These are phyloP conservation scores for Sebastes steindachneri DNA, from an alignment of 2,797 vertebrate species.

Conservation along the genomic window DNA sequence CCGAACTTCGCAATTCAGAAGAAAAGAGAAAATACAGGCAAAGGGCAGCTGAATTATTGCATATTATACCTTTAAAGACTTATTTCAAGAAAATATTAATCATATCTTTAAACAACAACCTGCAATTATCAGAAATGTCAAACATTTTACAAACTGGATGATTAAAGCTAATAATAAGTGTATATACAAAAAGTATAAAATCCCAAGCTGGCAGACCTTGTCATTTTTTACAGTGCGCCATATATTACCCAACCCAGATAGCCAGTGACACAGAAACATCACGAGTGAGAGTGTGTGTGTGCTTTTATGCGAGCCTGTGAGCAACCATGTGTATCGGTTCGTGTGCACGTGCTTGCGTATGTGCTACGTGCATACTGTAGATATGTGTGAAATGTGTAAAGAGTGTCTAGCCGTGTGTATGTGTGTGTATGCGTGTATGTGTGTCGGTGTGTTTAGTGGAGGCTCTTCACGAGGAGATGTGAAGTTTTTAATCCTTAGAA, in stretches of 20 bases:
- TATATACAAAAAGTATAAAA: neutral
- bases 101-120: neutral
- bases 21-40: no score
- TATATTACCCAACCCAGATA: constrained; percentile 35
- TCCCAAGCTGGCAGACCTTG: neutral
- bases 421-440: neutral
- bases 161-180: neutral
- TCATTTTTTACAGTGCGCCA: constrained; percentile 40
- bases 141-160: neutral
- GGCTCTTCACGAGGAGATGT: constrained; percentile 43
- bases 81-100: neutral
- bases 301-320: constrained; percentile 11
- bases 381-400: constrained; percentile 5
- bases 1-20: no score
- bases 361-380: neutral
- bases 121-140: neutral
- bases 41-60: no score
- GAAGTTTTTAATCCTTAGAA: constrained; percentile 72
- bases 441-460: constrained; percentile 18
- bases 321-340: constrained; percentile 4
- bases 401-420: neutral
- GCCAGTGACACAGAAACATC: constrained; percentile 54
- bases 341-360: neutral
- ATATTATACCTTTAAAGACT: neutral
- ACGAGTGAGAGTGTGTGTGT: neutral